Conservation (phyloP, 1,140 invertebrate species). For the Neelides sp. region DNA sequence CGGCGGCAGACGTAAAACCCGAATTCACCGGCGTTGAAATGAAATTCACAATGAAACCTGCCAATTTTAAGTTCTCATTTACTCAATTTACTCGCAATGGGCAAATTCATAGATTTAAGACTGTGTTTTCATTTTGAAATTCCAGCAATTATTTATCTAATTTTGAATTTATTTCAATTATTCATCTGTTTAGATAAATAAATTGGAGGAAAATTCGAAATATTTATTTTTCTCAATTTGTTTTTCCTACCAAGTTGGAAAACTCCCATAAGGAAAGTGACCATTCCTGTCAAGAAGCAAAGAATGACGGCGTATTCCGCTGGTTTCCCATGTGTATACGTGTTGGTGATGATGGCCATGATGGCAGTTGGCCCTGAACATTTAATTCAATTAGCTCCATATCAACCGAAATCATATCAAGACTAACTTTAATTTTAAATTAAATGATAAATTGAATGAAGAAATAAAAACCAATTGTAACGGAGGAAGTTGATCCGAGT, state of each 20-base stretch:
- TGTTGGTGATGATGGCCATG: slow-evolving; percentile 63
- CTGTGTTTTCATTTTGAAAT: no score
- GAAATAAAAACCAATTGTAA: slow-evolving; percentile 48
- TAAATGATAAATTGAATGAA: not conserved
- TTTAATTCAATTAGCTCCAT: not conserved
- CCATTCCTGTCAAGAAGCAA: slow-evolving; percentile 60
- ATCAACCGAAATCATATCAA: not conserved
- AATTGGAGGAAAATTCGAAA: slow-evolving; percentile 45
- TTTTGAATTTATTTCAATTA: no score
- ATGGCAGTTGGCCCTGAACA: slow-evolving; percentile 63
- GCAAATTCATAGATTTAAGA: no score
- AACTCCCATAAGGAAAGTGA: slow-evolving; percentile 72
- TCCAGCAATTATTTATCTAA: no score
- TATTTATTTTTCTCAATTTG: not conserved
- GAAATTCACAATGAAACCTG: slow-evolving; percentile 87
- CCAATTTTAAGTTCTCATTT: no score
- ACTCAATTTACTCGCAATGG: no score
- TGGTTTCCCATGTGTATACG: slow-evolving; percentile 52
- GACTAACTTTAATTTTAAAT: not conserved
- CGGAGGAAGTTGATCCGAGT: slow-evolving; percentile 78
- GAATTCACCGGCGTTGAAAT: slow-evolving; percentile 52
- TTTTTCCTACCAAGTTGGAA: slow-evolving; percentile 59
- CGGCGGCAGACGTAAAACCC: slow-evolving; percentile 45
- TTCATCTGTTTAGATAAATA: slow-evolving; percentile 44
- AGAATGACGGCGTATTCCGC: slow-evolving; percentile 64